Percentiles rank a stretch among this genome's conserved stretches.
Conservation (phyloP, 2,113 vertebrate species). For the Cyprinodon brontotheroides region DNA sequence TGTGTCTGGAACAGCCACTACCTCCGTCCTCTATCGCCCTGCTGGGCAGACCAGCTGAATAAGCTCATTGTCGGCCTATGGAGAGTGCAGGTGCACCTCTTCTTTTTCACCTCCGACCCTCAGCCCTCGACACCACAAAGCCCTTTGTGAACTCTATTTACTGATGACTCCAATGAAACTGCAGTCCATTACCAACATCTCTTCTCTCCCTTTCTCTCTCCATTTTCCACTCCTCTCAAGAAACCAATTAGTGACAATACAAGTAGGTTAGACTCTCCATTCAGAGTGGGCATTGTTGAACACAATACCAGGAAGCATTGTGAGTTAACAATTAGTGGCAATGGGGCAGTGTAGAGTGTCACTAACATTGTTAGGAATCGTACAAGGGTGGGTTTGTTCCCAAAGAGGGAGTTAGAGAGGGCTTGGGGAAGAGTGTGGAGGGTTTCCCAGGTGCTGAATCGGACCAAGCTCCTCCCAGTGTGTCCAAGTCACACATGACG, state of each 20-base stretch:
- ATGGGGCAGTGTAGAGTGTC: constrained; percentile 83
- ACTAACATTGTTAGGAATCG: constrained; percentile 78
- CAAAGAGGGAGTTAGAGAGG: constrained; percentile 67
- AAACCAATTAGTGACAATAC: constrained; percentile 86
- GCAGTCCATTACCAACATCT: constrained; percentile 77
- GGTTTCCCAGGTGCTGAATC: constrained; percentile 75
- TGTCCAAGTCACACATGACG: constrained; percentile 57
- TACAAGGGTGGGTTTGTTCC: constrained; percentile 80
- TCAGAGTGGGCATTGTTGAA: constrained; percentile 80
- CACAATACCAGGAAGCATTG: constrained; percentile 83
- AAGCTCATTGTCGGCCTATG: constrained; percentile 70
- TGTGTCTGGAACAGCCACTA: constrained; percentile 28
- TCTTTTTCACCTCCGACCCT: constrained; percentile 77
- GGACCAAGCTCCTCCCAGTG: constrained; percentile 57
- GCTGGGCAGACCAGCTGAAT: constrained; percentile 68
- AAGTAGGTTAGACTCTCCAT: constrained; percentile 85
- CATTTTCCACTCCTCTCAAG: constrained; percentile 78
- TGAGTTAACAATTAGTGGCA: constrained; percentile 82
- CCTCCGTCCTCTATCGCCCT: constrained; percentile 37
- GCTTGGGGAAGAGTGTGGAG: constrained; percentile 50
- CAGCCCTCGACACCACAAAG: constrained; percentile 77
- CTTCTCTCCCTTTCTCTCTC: constrained; percentile 70
- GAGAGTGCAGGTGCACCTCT: constrained; percentile 76
- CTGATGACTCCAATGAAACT: constrained; percentile 72
- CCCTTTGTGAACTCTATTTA: constrained; percentile 79